Conservation (phyloP, 2,113 vertebrate genomes). For the Candoia aspera region DNA sequence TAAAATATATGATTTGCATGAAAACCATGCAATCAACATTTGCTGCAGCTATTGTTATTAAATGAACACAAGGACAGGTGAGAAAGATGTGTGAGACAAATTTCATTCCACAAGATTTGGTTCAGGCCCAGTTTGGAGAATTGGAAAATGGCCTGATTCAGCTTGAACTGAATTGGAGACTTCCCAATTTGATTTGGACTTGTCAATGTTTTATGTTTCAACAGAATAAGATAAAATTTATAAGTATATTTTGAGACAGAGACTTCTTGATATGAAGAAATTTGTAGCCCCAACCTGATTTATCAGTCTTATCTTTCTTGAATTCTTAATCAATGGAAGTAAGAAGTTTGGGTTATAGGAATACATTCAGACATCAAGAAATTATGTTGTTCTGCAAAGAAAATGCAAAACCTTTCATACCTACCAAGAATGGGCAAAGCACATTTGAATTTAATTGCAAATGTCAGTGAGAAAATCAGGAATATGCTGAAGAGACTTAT, state of each 20-base stretch:
- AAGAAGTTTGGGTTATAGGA: background rate
- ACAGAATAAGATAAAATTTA: too few relatives aligned
- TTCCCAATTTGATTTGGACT: too few relatives aligned
- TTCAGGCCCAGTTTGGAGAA: too few relatives aligned
- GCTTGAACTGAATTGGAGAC: too few relatives aligned
- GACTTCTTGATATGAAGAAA: too few relatives aligned
- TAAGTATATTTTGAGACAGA: too few relatives aligned
- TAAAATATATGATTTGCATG: background rate
- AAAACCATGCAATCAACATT: background rate
- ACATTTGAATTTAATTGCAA: background rate
- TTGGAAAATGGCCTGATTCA: too few relatives aligned
- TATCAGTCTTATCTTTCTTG: too few relatives aligned
- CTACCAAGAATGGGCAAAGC: background rate
- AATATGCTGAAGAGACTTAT: background rate
- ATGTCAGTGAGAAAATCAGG: background rate
- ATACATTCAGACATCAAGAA: background rate
- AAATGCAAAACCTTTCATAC: too few relatives aligned
- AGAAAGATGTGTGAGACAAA: background rate
- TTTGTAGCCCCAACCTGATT: too few relatives aligned
- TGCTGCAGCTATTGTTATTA: background rate
- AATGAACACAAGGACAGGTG: background rate
- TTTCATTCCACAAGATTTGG: background rate
- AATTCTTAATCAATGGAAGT: background rate
- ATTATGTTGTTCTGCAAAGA: background rate
- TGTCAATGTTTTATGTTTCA: too few relatives aligned